These are phyloP conservation scores for Stratiomys singularior DNA, from an alignment of 2,888 invertebrate species.

Conservation along the genomic window DNA sequence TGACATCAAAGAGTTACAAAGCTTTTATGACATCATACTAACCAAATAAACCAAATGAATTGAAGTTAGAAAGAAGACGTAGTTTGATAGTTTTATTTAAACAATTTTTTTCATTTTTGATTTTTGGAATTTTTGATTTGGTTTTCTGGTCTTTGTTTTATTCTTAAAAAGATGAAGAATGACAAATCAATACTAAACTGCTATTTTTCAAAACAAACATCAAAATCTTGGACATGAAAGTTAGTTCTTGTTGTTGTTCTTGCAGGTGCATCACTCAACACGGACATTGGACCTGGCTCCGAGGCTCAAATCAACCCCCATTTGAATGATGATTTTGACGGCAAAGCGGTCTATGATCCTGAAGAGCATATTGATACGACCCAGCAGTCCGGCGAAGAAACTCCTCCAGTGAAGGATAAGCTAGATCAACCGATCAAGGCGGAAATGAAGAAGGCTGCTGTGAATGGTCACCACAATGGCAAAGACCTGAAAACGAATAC, in stretches of 20 bases:
- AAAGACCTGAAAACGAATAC: constrained; percentile 63
- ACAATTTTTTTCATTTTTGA: no score
- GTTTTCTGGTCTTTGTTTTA: no score
- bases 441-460: constrained; percentile 59
- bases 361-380: constrained; percentile 64
- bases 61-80: not conserved
- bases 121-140: no score
- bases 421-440: constrained; percentile 63
- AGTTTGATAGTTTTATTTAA: not conserved
- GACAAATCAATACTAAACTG: not conserved
- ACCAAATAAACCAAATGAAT: not conserved
- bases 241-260: constrained; percentile 69
- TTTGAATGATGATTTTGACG: constrained; percentile 68
- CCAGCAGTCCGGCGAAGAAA: constrained; percentile 63
- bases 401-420: constrained; percentile 64
- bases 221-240: constrained; percentile 31
- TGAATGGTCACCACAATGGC: constrained; percentile 58
- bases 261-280: constrained; percentile 72
- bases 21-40: not conserved
- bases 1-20: not conserved
- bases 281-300: constrained; percentile 71
- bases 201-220: not conserved
- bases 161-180: no score
- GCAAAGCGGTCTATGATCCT: constrained; percentile 63
- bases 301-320: constrained; percentile 73